Conservation (phyloP, 2,113 vertebrate species). For the Gasterosteus nipponicus region DNA sequence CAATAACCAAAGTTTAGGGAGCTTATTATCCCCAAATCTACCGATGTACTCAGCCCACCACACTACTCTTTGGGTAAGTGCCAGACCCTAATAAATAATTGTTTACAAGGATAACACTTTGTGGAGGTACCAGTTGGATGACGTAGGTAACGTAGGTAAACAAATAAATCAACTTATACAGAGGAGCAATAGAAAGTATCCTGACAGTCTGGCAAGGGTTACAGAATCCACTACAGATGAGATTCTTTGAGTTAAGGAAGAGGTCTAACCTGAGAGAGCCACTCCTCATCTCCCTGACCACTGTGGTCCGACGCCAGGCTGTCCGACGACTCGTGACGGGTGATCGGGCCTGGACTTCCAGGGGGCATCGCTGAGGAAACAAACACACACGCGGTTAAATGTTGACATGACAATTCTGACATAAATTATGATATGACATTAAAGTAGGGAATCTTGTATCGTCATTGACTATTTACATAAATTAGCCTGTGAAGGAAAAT, state of each 20-base stretch:
- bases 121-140: neutral
- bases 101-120: neutral
- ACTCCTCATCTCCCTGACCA: conserved; percentile 95
- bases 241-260: neutral
- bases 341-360: conserved; percentile 91
- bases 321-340: conserved; percentile 93
- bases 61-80: neutral
- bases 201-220: neutral
- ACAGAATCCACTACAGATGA: neutral
- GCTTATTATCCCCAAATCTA: neutral
- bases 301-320: conserved; percentile 94
- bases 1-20: no score
- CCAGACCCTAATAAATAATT: neutral
- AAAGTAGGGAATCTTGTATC: conserved; percentile 6
- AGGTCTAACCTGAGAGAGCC: conserved; percentile 94
- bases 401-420: neutral
- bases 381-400: neutral
- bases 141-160: neutral
- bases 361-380: conserved; percentile 85
- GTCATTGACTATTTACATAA: conserved; percentile 23
- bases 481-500: conserved; percentile 15
- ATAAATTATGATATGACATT: neutral
- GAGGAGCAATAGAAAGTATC: neutral
- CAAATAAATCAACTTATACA: neutral
- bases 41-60: neutral